phyloP scores from a whole-genome alignment of 2,888 invertebrate species.

The Tethea ocularis region DNA sequence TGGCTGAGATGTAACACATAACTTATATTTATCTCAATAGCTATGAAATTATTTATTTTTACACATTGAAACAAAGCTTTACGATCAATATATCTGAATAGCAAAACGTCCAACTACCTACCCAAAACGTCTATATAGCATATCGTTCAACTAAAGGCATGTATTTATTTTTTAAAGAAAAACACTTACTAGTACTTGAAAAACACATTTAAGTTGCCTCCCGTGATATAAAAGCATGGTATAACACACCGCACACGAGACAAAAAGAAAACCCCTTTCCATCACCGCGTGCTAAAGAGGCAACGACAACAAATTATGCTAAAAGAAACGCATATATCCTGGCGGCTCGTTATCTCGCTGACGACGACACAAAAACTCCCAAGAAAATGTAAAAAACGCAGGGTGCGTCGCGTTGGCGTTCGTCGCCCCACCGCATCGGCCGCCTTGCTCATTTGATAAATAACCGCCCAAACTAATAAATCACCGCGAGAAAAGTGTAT shows the following conservation, averaged over 20 bases:
- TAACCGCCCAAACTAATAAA: conserved; percentile 64
- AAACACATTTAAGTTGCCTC: background rate
- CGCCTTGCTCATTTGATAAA: conserved; percentile 68
- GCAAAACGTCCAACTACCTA: too few species aligned
- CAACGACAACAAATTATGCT: conserved; percentile 55
- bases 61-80: too few species aligned
- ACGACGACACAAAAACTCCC: conserved; percentile 62
- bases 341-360: conserved; percentile 65
- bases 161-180: too few species aligned
- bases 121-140: too few species aligned
- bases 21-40: too few species aligned
- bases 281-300: conserved; percentile 40
- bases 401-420: conserved; percentile 33
- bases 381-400: conserved; percentile 54
- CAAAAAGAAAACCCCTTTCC: conserved; percentile 38
- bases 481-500: conserved; percentile 41
- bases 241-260: conserved; percentile 31
- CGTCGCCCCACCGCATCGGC: conserved; percentile 33
- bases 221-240: background rate
- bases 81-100: too few species aligned
- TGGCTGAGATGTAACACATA: background rate
- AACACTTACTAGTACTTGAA: too few species aligned
- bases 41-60: too few species aligned
- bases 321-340: conserved; percentile 50
- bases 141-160: too few species aligned